Base-by-base conservation (phyloP, 2,797 vertebrate genomes). In the Nannoperca australis region DNA sequence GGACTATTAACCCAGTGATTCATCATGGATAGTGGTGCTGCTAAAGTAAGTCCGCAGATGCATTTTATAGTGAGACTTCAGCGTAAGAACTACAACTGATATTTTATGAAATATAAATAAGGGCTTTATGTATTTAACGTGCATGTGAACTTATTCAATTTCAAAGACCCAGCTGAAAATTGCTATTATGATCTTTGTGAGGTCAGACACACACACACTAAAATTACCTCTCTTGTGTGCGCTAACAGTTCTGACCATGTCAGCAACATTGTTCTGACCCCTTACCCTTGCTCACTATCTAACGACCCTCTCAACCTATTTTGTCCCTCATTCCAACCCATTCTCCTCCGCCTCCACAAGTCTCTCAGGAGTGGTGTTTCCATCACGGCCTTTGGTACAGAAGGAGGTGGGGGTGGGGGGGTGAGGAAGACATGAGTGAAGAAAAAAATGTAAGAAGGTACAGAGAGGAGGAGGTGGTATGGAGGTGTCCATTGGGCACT, bases 321-420 rank as follows among this genome's bases (percentile, higher is more conserved):
- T 88, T 82, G 85, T 90, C 87, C 91, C 87, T 79, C 70, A 36
- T 86, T 88, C 76, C 80, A 87, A 77, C 71, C 79, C 71, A 77
- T 90, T 88, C 87, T 87, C 75, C 70, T 86, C 82, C 78, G 53
- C 83, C 85, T 87, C 56, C 85, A 81, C 85, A 91, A 84, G 83
- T 91, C 88, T 94, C 88, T 92, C 80, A 87, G 87, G 91, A 91
- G 90, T 85, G 84, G 80, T 73, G 86, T 90, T 92, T 91, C 90
- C 89, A 89, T 91, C 83, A 75, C 49, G n/a, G 81, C 84, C 84
- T 84, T 82, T 79, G 82, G 88, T 86, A 79, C 13, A 18, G 68
- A 40, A 38, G 45, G 55, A 55, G 70, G 11, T 40, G 49, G 51
- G 56, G 44, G 36, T 53, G 32, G 7, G 58, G 65, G 54, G 15